Conservation (phyloP, 1,140 invertebrate genomes). For the Ridgeia piscesae region DNA sequence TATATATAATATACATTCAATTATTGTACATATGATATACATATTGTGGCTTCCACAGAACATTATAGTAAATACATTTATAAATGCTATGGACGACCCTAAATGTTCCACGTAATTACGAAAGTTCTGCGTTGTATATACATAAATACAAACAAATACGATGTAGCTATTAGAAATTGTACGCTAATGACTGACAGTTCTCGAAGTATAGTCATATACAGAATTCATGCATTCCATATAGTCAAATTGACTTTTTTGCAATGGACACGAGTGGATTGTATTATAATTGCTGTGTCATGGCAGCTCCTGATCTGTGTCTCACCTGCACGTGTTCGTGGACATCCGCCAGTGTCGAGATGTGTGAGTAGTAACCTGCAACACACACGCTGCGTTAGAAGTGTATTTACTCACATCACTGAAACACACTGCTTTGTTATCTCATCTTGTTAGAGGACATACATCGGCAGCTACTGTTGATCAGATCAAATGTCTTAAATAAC, state of each 20-base stretch:
- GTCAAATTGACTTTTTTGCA: neutral
- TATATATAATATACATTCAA: neutral
- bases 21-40: neutral
- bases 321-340: conserved; percentile 87
- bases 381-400: neutral
- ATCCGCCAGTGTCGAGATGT: conserved; percentile 85
- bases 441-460: neutral
- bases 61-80: neutral
- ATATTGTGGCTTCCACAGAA: neutral
- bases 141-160: neutral
- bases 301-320: too few species aligned
- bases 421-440: too few species aligned
- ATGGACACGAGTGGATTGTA: too few species aligned
- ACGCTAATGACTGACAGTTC: neutral
- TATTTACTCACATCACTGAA: too few species aligned
- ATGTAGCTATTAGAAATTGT: neutral
- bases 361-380: conserved; percentile 82
- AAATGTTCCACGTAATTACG: neutral
- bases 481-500: too few species aligned
- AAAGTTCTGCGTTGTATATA: neutral
- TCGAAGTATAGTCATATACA: neutral
- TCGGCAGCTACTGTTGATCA: neutral
- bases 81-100: neutral
- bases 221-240: neutral
- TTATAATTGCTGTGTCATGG: too few species aligned